Base-by-base conservation (phyloP, 30 jellyfish, hydroid and myxozoan genomes). In the Calvadosia cruxmelitensis region DNA sequence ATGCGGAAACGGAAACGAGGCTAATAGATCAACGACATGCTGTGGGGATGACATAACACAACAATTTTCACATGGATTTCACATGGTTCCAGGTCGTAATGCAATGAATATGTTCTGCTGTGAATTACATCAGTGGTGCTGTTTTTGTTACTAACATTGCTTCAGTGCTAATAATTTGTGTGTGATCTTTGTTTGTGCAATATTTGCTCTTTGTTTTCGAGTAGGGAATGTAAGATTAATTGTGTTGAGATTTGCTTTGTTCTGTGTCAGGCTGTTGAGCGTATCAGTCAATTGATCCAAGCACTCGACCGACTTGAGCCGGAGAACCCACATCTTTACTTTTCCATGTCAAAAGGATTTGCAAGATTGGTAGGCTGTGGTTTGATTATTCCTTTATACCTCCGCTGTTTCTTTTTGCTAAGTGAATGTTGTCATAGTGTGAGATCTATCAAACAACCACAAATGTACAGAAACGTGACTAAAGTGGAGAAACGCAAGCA, bases 291-390 rank as follows among this genome's bases (percentile, higher is more conserved):
- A 27, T 48, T 89, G 53, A 81, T 81, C 52, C 93, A 89, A 29
- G 93, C 95, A 0, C 64, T 89, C 29, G 98, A 89, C 63, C 61
- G 93, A 52, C 71, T 63, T 12, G 98, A 89, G 52, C 98, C 98
- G 16, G 78, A 73, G 49, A 82, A 78, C 70, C 83, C 98, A 0
- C 69, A 29, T 50, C 82, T 89, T 64, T 84, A 89, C 70, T 93
- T 84, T 78, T 70, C 76, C 26, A 48, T 89, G 27, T 78, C 95
- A 31, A 89, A 77, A 36, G 87, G 95, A 34, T 77, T 83, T 57
- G 90, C 98, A 0, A 52, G 98, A 30, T 76, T 89, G 93, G 98
- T 89, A 78, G 64, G 93, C 53, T 29, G 2, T 36, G 49, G 1
- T 13, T 34, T 2, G 7, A 24, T 7, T 68, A 64, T 64, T 7